Evolutionary conservation across 1,140 invertebrate species (phyloP).

Genomic region (Zaprionus camerounensis): DNA sequence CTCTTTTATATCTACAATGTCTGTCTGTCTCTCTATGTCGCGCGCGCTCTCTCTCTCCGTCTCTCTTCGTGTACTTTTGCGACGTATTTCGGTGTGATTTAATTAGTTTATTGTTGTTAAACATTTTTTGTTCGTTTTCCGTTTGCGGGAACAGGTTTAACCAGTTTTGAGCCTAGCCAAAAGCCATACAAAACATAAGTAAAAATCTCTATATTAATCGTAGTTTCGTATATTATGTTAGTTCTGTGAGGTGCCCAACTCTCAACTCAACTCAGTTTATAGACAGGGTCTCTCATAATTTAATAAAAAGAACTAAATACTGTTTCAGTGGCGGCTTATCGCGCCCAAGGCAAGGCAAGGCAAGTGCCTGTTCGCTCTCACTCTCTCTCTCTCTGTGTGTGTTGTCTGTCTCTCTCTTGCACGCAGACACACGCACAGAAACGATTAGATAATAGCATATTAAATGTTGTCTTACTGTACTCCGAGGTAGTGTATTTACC

Average conservation of each 20-base stretch:
- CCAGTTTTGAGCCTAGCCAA: conserved; percentile 54
- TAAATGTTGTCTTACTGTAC: conserved; percentile 79
- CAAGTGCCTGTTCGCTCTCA: conserved; percentile 16
- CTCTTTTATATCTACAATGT: conserved; percentile 6
- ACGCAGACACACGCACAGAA: conserved; percentile 14
- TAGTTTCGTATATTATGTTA: conserved; percentile 38
- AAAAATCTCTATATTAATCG: conserved; percentile 60
- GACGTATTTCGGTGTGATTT: conserved; percentile 74
- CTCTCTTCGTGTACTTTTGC: conserved; percentile 57
- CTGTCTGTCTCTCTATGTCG: conserved; percentile 28
- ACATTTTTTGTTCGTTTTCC: conserved; percentile 30
- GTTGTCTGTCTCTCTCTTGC: background rate
- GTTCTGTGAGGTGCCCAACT: conserved; percentile 26
- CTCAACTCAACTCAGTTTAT: conserved; percentile 39
- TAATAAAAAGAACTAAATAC: conserved; percentile 67
- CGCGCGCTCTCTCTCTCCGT: conserved; percentile 7
- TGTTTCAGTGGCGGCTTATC: conserved; percentile 70
- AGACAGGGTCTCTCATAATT: conserved; percentile 54
- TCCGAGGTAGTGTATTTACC: conserved; percentile 62
- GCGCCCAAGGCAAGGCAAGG: conserved; percentile 34
- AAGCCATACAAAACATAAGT: conserved; percentile 30
- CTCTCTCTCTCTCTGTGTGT: background rate
- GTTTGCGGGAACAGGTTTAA: conserved; percentile 62
- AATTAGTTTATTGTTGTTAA: conserved; percentile 78
- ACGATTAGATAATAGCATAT: conserved; percentile 78